These are phyloP conservation scores for Threskiornis aethiopicus DNA, from an alignment of 2,797 vertebrate genomes.

Conservation along the genomic window DNA sequence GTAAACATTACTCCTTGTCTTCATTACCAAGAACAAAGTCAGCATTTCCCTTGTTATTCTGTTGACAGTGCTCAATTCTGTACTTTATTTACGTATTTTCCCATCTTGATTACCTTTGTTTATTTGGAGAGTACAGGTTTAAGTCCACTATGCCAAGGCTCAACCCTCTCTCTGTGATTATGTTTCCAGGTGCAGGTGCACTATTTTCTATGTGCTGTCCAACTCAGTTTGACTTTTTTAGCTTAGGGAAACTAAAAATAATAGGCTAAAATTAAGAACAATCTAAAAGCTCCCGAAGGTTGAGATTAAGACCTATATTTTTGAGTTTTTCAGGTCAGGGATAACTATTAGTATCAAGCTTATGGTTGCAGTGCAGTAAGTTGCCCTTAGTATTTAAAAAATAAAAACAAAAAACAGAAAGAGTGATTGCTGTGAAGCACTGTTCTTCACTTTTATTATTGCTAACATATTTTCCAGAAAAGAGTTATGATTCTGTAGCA, in stretches of 20 bases:
- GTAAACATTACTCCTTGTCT: not conserved
- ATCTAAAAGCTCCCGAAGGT: not conserved
- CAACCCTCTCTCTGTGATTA: not conserved
- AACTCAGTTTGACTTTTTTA: not conserved
- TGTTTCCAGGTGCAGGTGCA: not conserved
- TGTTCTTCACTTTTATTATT: not conserved
- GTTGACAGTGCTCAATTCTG: not conserved
- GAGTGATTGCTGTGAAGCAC: not conserved
- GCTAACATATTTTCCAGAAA: not conserved
- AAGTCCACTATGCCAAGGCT: not conserved
- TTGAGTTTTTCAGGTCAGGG: not conserved
- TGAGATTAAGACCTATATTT: not conserved
- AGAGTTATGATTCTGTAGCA: not conserved
- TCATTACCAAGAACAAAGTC: not conserved
- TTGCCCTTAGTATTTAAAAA: not conserved
- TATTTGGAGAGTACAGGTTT: not conserved
- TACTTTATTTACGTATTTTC: not conserved
- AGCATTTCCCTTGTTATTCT: not conserved
- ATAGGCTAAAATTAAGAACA: not conserved
- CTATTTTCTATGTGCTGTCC: not conserved
- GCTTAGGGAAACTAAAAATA: not conserved
- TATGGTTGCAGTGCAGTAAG: not conserved
- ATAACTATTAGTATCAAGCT: not conserved
- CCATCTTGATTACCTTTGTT: slow-evolving; percentile 18
- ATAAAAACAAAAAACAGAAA: not conserved